Percentiles rank a stretch among this genome's conserved stretches.
phyloP scores from a whole-genome alignment of 2,888 invertebrate genomes.

The Dryococelus australis region DNA sequence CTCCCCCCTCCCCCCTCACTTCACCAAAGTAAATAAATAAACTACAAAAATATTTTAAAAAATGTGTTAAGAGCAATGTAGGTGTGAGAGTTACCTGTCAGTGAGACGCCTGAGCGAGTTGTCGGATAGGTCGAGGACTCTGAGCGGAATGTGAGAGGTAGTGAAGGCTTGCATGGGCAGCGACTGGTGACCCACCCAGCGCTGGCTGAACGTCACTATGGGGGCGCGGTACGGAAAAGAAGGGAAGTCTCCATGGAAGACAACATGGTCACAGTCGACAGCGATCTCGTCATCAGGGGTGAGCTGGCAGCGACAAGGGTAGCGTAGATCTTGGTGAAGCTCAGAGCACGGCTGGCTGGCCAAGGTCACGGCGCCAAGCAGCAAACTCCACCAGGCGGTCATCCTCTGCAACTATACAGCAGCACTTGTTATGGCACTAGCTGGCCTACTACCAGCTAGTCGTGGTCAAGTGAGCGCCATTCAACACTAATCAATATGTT shows the following conservation, averaged over 20 bases:
- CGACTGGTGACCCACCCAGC: slow-evolving; percentile 80
- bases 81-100: slow-evolving; percentile 62
- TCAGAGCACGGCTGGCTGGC: slow-evolving; percentile 71
- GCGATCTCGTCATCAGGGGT: slow-evolving; percentile 67
- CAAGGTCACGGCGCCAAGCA: background rate
- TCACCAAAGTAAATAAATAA: no score
- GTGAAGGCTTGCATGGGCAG: slow-evolving; percentile 78
- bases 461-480: no score
- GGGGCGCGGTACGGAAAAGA: slow-evolving; percentile 80
- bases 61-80: no score
- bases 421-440: no score
- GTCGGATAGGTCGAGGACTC: slow-evolving; percentile 80
- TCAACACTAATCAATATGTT: no score
- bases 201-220: slow-evolving; percentile 80
- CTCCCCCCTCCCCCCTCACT: no score
- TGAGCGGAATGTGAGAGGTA: slow-evolving; percentile 74
- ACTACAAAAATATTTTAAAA: no score
- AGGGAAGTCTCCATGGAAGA: slow-evolving; percentile 81
- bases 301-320: slow-evolving; percentile 73
- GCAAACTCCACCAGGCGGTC: background rate
- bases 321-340: slow-evolving; percentile 75
- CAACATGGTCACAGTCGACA: slow-evolving; percentile 84
- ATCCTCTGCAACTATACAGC: background rate
- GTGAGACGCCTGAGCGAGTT: slow-evolving; percentile 82
- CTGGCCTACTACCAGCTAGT: no score